These are phyloP conservation scores for Tetrao urogallus DNA, from an alignment of 2,113 vertebrate species.

Conservation along the genomic window DNA sequence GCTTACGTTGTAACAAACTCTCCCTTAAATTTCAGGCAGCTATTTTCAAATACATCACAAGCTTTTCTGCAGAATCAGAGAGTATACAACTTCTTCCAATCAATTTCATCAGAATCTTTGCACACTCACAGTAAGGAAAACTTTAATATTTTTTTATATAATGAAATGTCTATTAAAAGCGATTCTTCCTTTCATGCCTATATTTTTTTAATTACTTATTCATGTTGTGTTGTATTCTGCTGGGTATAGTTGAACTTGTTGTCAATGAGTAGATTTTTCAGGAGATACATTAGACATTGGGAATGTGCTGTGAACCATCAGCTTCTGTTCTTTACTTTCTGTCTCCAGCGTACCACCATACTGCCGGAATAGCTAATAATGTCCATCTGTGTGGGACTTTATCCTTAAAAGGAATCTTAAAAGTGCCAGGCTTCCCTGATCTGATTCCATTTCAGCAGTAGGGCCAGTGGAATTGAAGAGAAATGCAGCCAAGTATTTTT, in stretches of 20 bases:
- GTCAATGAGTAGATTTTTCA: background rate
- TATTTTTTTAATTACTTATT: background rate
- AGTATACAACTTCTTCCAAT: slow-evolving; percentile 90
- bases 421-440: background rate
- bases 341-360: background rate
- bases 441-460: background rate
- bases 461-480: background rate
- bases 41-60: slow-evolving; percentile 88
- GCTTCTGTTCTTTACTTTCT: background rate
- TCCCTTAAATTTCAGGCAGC: slow-evolving; percentile 80
- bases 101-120: slow-evolving; percentile 81
- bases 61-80: slow-evolving; percentile 88
- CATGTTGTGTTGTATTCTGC: background rate
- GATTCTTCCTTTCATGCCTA: background rate
- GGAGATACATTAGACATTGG: background rate
- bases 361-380: background rate
- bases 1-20: slow-evolving; percentile 2
- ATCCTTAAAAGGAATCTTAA: background rate
- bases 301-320: background rate
- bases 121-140: slow-evolving; percentile 85
- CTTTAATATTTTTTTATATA: background rate
- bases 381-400: background rate
- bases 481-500: background rate
- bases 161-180: background rate
- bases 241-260: background rate